Percentiles rank a stretch among this genome's conserved stretches.
Evolutionary conservation across 2,797 vertebrate genomes (phyloP).

Genomic region (Tiaroga cobitis): DNA sequence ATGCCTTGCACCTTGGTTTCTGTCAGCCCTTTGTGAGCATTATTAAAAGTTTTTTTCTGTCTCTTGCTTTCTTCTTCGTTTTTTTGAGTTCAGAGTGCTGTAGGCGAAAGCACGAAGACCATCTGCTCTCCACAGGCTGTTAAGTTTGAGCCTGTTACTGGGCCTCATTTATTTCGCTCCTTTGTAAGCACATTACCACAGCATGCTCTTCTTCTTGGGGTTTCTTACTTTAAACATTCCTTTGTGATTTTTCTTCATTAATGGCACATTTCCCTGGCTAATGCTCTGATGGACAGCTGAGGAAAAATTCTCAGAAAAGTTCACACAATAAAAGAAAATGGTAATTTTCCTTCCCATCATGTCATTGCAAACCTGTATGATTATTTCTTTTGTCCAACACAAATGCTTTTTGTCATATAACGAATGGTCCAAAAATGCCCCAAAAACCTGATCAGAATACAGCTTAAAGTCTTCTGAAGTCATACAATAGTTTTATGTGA

Average conservation of each 20-base stretch:
- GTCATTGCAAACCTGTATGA: not conserved
- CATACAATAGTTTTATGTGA: not conserved
- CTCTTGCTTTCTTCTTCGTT: conserved; percentile 42
- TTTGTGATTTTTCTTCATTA: conserved; percentile 18
- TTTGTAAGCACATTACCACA: conserved; percentile 26
- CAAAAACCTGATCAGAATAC: not conserved
- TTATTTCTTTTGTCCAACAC: not conserved
- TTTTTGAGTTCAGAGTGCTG: conserved; percentile 57
- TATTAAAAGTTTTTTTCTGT: conserved; percentile 53
- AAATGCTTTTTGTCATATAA: not conserved
- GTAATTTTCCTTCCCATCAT: not conserved
- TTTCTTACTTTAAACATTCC: conserved; percentile 21
- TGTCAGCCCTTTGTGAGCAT: conserved; percentile 47
- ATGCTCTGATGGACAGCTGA: not conserved
- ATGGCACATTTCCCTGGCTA: not conserved
- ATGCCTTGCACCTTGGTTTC: conserved; percentile 26
- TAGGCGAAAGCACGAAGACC: conserved; percentile 61
- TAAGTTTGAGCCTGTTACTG: conserved; percentile 63
- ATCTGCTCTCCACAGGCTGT: conserved; percentile 67
- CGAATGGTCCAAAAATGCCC: not conserved
- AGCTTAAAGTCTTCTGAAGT: not conserved
- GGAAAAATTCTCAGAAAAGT: not conserved
- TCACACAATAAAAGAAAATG: not conserved
- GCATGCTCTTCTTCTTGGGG: conserved; percentile 34
- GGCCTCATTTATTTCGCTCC: conserved; percentile 56